phyloP scores from a whole-genome alignment of 2,113 vertebrate species.

The Actenoides hombroni region DNA sequence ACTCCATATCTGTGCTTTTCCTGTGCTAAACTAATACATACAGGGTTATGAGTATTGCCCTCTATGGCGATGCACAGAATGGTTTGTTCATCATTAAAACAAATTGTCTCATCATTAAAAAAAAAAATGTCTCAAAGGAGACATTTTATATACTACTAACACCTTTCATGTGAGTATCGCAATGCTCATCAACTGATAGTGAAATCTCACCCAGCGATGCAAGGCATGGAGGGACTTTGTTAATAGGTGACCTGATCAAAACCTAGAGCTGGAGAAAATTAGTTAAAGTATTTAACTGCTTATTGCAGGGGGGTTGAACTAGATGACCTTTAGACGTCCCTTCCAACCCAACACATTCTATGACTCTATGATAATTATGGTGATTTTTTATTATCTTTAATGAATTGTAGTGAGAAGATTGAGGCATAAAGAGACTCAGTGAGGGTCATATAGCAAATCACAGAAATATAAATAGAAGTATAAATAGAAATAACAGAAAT shows the following conservation, averaged over 20 bases:
- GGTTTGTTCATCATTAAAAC: background rate
- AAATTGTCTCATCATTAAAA: too few relatives aligned
- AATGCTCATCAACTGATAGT: background rate
- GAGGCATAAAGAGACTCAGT: background rate
- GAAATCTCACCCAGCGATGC: background rate
- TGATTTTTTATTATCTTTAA: background rate
- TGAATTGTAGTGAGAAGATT: background rate
- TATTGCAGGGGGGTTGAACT: too few relatives aligned
- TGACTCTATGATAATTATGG: background rate
- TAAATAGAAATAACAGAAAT: background rate
- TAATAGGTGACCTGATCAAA: background rate
- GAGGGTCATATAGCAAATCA: background rate
- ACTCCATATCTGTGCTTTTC: background rate
- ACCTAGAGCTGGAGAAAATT: background rate
- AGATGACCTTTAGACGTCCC: too few relatives aligned
- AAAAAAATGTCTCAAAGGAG: background rate
- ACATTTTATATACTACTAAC: background rate
- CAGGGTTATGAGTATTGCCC: background rate
- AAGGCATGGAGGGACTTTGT: rapidly evolving
- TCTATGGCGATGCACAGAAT: background rate
- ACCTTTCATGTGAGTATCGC: background rate
- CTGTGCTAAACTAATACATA: background rate
- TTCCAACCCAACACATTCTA: too few relatives aligned
- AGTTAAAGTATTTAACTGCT: background rate
- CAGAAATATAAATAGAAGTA: background rate